A percentile compares a stretch with the other conserved stretches of the same genome.
phyloP scores from a whole-genome alignment of 2,797 vertebrate genomes.

The Gila robusta region DNA sequence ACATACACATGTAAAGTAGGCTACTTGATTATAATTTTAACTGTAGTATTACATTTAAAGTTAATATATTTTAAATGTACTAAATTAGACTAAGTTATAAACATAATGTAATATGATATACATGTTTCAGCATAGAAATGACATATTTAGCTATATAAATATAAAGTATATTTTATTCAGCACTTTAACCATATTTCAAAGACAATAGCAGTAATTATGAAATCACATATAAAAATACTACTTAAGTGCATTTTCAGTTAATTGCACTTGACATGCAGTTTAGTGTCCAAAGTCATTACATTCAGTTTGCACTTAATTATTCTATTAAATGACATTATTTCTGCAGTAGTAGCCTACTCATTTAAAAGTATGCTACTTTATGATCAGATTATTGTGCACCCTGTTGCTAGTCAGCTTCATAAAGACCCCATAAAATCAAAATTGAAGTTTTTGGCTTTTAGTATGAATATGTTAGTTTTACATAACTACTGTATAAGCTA shows the following conservation, averaged over 20 bases:
- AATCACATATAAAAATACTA: neutral
- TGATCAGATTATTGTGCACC: neutral
- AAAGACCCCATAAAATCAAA: too few species aligned
- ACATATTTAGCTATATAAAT: neutral
- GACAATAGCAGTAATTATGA: neutral
- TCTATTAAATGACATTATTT: neutral
- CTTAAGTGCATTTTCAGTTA: neutral
- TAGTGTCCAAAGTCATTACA: neutral
- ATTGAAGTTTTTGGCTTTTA: too few species aligned
- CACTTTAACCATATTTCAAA: neutral
- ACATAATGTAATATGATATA: neutral
- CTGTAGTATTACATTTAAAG: neutral
- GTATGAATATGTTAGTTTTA: too few species aligned
- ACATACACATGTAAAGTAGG: neutral
- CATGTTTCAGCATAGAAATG: neutral
- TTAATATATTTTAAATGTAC: neutral
- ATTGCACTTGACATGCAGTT: neutral
- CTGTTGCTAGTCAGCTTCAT: neutral
- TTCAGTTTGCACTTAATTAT: neutral
- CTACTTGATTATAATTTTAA: neutral
- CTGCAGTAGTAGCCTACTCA: too few species aligned
- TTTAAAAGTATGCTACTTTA: too few species aligned
- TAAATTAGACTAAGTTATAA: neutral
- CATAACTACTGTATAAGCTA: too few species aligned
- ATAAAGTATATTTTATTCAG: neutral